A percentile compares a stretch with the other conserved stretches of the same genome.
Evolutionary conservation across 2,888 invertebrate species (phyloP).

Genomic region (Lissocephala sabroskyi): DNA sequence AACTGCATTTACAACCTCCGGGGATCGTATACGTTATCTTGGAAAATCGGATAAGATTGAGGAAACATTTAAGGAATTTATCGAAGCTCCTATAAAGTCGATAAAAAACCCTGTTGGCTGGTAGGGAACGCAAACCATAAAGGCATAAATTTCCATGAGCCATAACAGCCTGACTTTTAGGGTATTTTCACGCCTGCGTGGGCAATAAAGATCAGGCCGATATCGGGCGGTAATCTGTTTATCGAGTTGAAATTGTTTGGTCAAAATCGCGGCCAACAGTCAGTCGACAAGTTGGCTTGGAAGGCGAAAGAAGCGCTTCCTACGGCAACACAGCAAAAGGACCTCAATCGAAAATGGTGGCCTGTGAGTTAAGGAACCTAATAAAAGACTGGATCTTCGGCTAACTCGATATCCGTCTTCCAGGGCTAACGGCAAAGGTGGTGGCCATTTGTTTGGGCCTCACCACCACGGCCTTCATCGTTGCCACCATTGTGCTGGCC

Average conservation of each 20-base stretch:
- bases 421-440: slow-evolving; percentile 59
- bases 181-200: too few relatives aligned
- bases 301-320: slow-evolving; percentile 4
- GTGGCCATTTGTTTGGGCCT: slow-evolving; percentile 63
- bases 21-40: too few relatives aligned
- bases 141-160: too few relatives aligned
- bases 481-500: slow-evolving; percentile 75
- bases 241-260: slow-evolving; percentile 38
- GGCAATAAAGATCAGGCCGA: slow-evolving; percentile 10
- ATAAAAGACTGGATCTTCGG: not conserved
- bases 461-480: slow-evolving; percentile 70
- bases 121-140: too few relatives aligned
- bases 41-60: too few relatives aligned
- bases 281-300: slow-evolving; percentile 30
- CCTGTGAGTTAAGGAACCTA: slow-evolving; percentile 38
- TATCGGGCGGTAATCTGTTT: slow-evolving; percentile 31
- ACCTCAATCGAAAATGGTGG: slow-evolving; percentile 35
- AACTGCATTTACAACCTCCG: too few relatives aligned
- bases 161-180: too few relatives aligned
- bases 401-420: too few relatives aligned
- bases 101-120: too few relatives aligned
- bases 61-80: too few relatives aligned
- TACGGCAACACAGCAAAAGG: slow-evolving; percentile 16
- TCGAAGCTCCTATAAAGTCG: slow-evolving; percentile 9
- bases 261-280: slow-evolving; percentile 26